Conservation (phyloP, 1,140 invertebrate species). For the Tetraneura akinire region DNA sequence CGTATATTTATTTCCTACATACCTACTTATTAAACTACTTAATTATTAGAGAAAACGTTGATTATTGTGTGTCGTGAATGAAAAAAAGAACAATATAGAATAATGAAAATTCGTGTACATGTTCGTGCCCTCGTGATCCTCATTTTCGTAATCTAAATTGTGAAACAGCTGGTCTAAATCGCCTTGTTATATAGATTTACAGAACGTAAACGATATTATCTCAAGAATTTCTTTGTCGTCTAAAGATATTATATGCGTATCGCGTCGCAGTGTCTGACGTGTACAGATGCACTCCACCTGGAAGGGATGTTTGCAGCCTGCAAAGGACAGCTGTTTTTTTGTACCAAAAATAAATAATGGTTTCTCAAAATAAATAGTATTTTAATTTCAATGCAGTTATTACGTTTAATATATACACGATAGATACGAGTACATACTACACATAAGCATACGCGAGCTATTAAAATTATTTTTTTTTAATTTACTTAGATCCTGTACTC, state of each 20-base stretch:
- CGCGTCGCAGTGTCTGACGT: conserved; percentile 7
- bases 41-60: no score
- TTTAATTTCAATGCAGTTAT: background rate
- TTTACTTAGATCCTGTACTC: no score
- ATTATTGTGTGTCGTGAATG: no score
- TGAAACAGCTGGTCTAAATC: background rate
- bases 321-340: background rate
- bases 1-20: no score
- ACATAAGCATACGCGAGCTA: no score
- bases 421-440: no score
- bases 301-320: conserved; percentile 8
- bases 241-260: background rate
- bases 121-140: no score
- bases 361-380: conserved; percentile 23
- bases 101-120: no score
- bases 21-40: no score
- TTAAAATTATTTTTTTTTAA: no score
- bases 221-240: background rate
- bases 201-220: background rate
- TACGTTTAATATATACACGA: no score
- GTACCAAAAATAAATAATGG: conserved; percentile 20
- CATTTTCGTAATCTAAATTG: background rate
- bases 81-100: no score
- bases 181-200: background rate
- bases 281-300: conserved; percentile 27